phyloP scores from a whole-genome alignment of 2,113 vertebrate genomes.

The Herpetotheres cachinnans region DNA sequence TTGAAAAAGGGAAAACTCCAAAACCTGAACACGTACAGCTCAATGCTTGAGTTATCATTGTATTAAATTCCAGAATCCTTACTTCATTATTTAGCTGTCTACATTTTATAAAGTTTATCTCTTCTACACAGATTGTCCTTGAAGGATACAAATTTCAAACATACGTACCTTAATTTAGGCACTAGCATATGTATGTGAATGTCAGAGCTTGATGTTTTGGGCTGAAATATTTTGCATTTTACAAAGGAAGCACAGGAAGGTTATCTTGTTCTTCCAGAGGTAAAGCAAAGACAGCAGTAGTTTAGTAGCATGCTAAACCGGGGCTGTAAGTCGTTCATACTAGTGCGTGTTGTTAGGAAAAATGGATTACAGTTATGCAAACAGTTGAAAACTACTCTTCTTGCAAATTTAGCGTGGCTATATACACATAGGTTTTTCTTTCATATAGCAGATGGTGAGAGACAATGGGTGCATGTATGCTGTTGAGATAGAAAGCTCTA shows the following conservation, averaged over 20 bases:
- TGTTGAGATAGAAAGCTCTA: neutral
- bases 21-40: neutral
- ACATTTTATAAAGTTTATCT: slow-evolving; percentile 43
- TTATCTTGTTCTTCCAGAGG: slow-evolving; percentile 52
- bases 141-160: slow-evolving; percentile 39
- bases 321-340: neutral
- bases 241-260: neutral
- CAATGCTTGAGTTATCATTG: neutral
- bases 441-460: neutral
- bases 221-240: slow-evolving; percentile 20
- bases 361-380: slow-evolving; percentile 26
- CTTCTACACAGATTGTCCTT: slow-evolving; percentile 35
- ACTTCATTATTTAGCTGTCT: slow-evolving; percentile 37
- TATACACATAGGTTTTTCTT: neutral
- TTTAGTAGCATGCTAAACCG: neutral
- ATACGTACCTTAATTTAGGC: slow-evolving; percentile 13
- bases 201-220: slow-evolving; percentile 11
- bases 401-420: neutral
- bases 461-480: neutral
- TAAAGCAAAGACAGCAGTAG: neutral
- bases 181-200: neutral
- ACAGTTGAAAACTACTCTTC: neutral
- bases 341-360: neutral
- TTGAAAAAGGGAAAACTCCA: neutral
- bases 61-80: slow-evolving; percentile 31